These are phyloP conservation scores for Torymus tubicola DNA, from an alignment of 2,888 invertebrate genomes.

Conservation along the genomic window DNA sequence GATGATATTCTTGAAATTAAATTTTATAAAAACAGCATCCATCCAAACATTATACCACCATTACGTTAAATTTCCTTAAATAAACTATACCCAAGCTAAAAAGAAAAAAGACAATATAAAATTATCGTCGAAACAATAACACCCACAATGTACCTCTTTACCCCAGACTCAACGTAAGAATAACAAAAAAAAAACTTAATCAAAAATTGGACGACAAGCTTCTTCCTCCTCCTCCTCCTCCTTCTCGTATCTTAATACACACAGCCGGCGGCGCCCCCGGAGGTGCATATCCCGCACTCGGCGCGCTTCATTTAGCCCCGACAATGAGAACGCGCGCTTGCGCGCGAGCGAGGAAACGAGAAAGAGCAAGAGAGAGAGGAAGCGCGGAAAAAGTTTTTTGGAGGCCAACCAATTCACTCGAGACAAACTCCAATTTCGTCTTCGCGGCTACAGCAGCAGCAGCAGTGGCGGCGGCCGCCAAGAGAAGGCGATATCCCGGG, in stretches of 20 bases:
- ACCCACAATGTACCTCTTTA: no score
- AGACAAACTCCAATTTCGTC: conserved; percentile 48
- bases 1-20: no score
- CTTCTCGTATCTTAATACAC: background rate
- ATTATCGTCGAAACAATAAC: no score
- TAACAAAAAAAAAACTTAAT: background rate
- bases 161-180: no score
- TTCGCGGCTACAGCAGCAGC: background rate
- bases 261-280: background rate
- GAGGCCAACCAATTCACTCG: conserved; percentile 51
- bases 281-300: background rate
- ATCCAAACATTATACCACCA: no score
- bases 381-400: conserved; percentile 41
- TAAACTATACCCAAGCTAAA: no score
- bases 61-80: no score
- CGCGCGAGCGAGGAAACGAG: background rate
- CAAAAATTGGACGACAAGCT: background rate
- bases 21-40: no score
- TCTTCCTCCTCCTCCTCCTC: no score
- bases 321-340: conserved; percentile 12
- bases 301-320: conserved; percentile 17
- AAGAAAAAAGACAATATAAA: no score
- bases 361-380: background rate
- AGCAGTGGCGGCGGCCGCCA: no score
- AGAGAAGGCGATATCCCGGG: conserved; percentile 33